Base-by-base conservation (phyloP, 2,113 vertebrate species). In the Microcebus tavaratra region DNA sequence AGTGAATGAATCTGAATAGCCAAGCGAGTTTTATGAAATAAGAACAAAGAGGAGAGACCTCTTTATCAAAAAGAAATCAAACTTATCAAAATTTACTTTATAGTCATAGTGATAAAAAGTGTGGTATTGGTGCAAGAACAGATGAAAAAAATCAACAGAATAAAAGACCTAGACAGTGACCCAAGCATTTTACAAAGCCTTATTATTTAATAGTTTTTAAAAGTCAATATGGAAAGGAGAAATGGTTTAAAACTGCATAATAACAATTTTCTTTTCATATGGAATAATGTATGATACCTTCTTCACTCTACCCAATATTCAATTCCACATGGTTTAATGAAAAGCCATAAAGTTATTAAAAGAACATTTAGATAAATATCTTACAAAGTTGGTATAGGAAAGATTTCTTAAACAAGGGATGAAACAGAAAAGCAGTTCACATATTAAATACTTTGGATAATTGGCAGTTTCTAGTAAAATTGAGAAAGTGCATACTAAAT, bases 291-390 rank as follows among this genome's bases (percentile, higher is more conserved):
- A 59, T 20, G n/a, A 36, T 48, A 25, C n/a, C 25, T 48, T 96
- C 36, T 6, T 87, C 34, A 59, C 67, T 73, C 11, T 21, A 59
- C 17, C 1, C 2, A 39, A 94, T 91, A 78, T 13, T 61, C 29
- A 83, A 31, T 81, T 70, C 68, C 13, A 63, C 7, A 36, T 68
- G n/a, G 9, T 68, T 85, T 68, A 83, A 53, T 17, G 7, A 7
- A 83, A 94, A 90, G n/a, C 4, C 29, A 88, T n/a, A 61, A 86
- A 88, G 91, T 91, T 78, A 83, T 76, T 83, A 45, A 21, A 27
- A 92, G 42, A 55, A 21, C 12, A 84, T 82, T 42, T 45, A 72
- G 29, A n/a, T 78, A 88, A 78, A 39, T 83, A 76, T 55, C 39
- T 59, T 53, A 78, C 10, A 34, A 68, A 83, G 7, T 83, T 82